Base-by-base conservation (phyloP, 2,888 invertebrate genomes). In the Drosophila birchii region DNA sequence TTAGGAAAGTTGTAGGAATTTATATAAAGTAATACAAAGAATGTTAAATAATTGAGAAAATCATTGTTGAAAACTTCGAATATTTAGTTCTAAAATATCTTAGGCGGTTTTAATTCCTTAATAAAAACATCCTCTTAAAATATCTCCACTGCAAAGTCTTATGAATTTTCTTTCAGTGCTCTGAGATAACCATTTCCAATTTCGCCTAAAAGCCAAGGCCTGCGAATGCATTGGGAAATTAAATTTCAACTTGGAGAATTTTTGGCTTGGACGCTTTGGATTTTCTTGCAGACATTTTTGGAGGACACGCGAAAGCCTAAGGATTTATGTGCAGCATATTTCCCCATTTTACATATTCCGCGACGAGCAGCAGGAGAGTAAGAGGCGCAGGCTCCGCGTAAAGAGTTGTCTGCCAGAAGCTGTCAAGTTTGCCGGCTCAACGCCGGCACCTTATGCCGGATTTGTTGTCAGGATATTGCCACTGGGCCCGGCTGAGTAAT, bases 391-490 rank as follows among this genome's bases (percentile, higher is more conserved):
- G 9, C 18, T 16, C 9, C 51, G 51, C 51, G 51, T 8, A 63
- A 53, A 56, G 57, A 49, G 58, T 59, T 51, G 59, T 54, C 71
- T 78, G 81, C 67, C 77, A 78, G 80, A 47, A 82, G 86, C 81
- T 81, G 88, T 81, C 85, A 87, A 81, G 88, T 87, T 82, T 79
- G 78, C 86, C 74, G 82, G 75, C 86, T 80, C 84, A 79, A 78
- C 84, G 76, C 73, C 77, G 86, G 67, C 88, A 84, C 88, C 83
- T 88, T 86, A 78, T 87, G 60, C 69, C 59, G 77, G 81, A 88
- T 84, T 88, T 88, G 84, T 77, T 84, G 84, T 88, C 84, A 80
- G 88, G 69, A 86, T 83, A 86, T 88, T 74, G 84, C 86, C 79
- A 61, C 63, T 75, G 82, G 88, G 60, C 62, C 56, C 56, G 54